Evolutionary conservation across 2,113 vertebrate genomes (phyloP), one percentile per base, ranked within the genome.

Genomic region (Triplophysa siluroides): DNA sequence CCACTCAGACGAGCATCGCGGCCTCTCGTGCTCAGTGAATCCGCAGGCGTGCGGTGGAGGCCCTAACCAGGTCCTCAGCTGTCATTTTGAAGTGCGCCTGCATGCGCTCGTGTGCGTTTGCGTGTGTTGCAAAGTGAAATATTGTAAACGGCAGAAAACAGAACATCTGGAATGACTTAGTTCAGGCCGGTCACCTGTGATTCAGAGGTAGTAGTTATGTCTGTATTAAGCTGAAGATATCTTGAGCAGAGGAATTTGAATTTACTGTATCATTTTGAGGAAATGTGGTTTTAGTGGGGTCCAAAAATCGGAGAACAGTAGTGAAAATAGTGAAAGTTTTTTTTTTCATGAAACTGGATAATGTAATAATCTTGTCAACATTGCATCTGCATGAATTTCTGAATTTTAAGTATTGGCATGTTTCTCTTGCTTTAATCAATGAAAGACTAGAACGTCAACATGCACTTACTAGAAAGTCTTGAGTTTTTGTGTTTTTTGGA

Each of bases 1-100:
- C 71, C 13, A 73, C 83, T 83, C 86, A 88, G 86, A 90, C 91
- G 92, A 90, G 85, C 90, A 88, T 90, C 89, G 88, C 69, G 6
- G 65, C 78, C 81, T 84, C 86, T 87, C 84, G 45, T 76, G 70
- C 80, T 76, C 70, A 76, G 82, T 58, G 81, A 71, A 81, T 87
- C 84, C 84, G 18, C 64, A 45, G 66, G 50, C 64, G 60, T 74
- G 54, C 8, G 56, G 33, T 24, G 45, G 86, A 83, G 85, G 83
- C 85, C 71, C 78, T 18, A 80, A 79, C 72, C 80, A 61, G 81
- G 71, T 84, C 80, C 83, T 70, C 80, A 62, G 16, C 83, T 84
- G 69, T 75, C 60, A 72, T 47, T 38, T 66, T 79, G 63, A 74
- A 75, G 79, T 29, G 11, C 60, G 54, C n/a, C 19, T 21, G n/a